Evolutionary conservation across 2,888 invertebrate species (phyloP).

Genomic region (Schrankia costaestrigalis): DNA sequence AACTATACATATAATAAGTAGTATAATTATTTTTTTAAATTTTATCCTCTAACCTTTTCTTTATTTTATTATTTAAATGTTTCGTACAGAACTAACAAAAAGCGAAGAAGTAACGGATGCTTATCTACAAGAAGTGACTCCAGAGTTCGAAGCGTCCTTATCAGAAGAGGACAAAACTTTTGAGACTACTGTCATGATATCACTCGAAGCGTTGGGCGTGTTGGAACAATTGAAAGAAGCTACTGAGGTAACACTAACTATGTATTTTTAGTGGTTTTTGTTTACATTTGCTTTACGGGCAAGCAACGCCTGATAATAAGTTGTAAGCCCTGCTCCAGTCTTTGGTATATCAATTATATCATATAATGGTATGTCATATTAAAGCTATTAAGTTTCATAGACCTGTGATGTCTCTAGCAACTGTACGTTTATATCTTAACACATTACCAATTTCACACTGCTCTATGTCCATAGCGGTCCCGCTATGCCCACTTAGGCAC

Average conservation of each 20-base stretch:
- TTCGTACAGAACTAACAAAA: slow-evolving; percentile 64
- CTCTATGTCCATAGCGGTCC: no score
- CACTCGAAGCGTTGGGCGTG: slow-evolving; percentile 92
- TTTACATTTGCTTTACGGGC: no score
- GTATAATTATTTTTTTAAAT: not conserved
- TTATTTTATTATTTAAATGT: not conserved
- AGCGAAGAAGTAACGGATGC: slow-evolving; percentile 70
- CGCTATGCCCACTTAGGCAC: no score
- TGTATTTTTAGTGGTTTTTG: not conserved
- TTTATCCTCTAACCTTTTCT: not conserved
- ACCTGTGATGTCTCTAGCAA: no score
- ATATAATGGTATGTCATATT: no score
- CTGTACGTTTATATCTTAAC: no score
- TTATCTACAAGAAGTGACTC: slow-evolving; percentile 69
- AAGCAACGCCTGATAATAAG: no score
- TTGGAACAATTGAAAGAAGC: slow-evolving; percentile 92
- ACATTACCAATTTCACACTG: no score
- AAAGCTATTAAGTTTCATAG: no score
- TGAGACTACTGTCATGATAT: slow-evolving; percentile 83
- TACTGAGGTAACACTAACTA: slow-evolving; percentile 82
- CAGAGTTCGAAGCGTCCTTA: slow-evolving; percentile 69
- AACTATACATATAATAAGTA: no score
- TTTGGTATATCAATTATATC: no score
- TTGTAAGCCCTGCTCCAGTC: no score
- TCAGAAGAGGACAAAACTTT: slow-evolving; percentile 70